These are phyloP conservation scores for Leptopilina clavipes DNA, from an alignment of 1,140 invertebrate species.

Conservation along the genomic window DNA sequence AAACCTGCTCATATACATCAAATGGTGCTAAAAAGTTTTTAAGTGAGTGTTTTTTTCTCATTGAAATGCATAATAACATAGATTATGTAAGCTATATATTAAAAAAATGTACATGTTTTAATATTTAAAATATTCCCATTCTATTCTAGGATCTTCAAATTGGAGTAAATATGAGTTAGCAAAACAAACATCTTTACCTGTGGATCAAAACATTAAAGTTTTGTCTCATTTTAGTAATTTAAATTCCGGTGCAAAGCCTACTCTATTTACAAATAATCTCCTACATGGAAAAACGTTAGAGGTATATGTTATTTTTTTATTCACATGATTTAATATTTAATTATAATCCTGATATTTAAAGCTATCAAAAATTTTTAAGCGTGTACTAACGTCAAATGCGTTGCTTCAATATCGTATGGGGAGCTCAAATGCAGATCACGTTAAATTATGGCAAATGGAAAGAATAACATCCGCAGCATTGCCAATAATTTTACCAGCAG, in stretches of 20 bases:
- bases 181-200: not conserved
- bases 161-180: not conserved
- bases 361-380: too few relatives aligned
- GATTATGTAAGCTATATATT: not conserved
- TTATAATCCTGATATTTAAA: too few relatives aligned
- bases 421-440: slow-evolving; percentile 72
- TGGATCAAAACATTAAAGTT: not conserved
- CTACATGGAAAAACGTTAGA: not conserved
- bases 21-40: not conserved
- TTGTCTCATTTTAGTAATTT: not conserved
- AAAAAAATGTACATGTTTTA: too few relatives aligned
- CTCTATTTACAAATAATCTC: not conserved
- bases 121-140: not conserved
- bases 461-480: slow-evolving; percentile 77
- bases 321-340: not conserved
- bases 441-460: slow-evolving; percentile 82
- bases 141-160: not conserved
- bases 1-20: not conserved
- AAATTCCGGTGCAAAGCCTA: not conserved
- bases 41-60: not conserved
- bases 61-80: not conserved
- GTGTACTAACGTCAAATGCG: not conserved
- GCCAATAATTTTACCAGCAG: slow-evolving; percentile 79
- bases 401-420: slow-evolving; percentile 58
- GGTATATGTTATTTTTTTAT: not conserved